Percentiles rank a stretch among this genome's conserved stretches.
These are phyloP conservation scores for Fabriciana adippe DNA, from an alignment of 2,888 invertebrate genomes.

Conservation along the genomic window DNA sequence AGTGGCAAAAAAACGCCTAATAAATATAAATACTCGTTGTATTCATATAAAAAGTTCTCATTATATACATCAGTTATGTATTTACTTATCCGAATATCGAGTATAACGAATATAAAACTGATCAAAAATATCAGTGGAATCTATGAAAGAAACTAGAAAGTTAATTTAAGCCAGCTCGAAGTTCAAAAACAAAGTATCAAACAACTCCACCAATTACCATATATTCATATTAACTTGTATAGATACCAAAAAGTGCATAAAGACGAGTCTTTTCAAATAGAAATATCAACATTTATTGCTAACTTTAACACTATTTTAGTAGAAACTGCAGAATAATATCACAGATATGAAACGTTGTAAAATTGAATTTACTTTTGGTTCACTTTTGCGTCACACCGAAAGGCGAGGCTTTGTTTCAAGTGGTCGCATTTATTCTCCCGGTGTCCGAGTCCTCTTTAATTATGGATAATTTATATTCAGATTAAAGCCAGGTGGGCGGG, in stretches of 20 bases:
- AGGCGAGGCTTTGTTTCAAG: conserved; percentile 73
- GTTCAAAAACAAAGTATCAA: too few species aligned
- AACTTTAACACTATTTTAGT: conserved; percentile 14
- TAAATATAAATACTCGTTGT: too few species aligned
- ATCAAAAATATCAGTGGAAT: too few species aligned
- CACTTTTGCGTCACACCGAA: conserved; percentile 45
- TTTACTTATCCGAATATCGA: too few species aligned
- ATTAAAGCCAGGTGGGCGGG: conserved; percentile 73
- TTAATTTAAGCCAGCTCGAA: too few species aligned
- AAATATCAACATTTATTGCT: conserved; percentile 7
- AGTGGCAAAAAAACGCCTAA: too few species aligned
- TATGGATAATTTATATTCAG: conserved; percentile 82
- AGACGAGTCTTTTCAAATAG: conserved; percentile 9
- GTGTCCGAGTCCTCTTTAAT: conserved; percentile 80
- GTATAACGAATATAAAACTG: too few species aligned
- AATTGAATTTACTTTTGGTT: conserved; percentile 25
- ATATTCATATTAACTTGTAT: neutral
- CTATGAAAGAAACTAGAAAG: too few species aligned
- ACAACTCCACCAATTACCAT: too few species aligned
- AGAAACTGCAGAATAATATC: conserved; percentile 10
- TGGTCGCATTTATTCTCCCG: conserved; percentile 78
- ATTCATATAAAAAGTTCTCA: too few species aligned
- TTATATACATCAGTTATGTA: too few species aligned
- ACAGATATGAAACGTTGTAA: conserved; percentile 22
- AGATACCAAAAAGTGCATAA: neutral